A percentile compares a stretch with the other conserved stretches of the same genome.
These are phyloP conservation scores for Archips crataeganus DNA, from an alignment of 2,888 invertebrate genomes.

Conservation along the genomic window DNA sequence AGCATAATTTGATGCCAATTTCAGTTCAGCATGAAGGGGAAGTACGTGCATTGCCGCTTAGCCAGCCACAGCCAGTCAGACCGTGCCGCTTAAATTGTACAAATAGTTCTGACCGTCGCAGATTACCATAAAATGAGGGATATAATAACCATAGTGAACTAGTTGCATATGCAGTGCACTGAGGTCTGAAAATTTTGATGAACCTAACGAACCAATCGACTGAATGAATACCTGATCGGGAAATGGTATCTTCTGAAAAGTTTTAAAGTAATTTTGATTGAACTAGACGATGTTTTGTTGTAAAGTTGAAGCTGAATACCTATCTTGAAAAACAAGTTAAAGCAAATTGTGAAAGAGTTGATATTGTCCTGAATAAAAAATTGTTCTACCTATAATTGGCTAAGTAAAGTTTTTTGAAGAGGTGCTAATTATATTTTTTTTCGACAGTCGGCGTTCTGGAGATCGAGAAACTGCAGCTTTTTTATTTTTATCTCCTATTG, in stretches of 20 bases:
- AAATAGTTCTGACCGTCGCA: constrained; percentile 56
- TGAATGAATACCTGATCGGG: background rate
- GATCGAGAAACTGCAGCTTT: too few relatives aligned
- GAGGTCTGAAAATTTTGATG: background rate
- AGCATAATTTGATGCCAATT: constrained; percentile 29
- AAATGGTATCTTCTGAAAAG: background rate
- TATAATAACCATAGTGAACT: constrained; percentile 4
- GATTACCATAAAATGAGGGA: constrained; percentile 67
- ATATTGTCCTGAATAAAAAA: too few relatives aligned
- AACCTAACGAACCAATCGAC: background rate
- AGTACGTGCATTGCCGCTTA: constrained; percentile 9
- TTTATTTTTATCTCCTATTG: too few relatives aligned
- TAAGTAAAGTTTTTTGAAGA: too few relatives aligned
- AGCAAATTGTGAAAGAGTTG: too few relatives aligned
- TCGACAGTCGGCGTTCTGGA: too few relatives aligned
- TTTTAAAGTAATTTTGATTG: background rate
- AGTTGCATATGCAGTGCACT: background rate
- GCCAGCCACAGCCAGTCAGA: constrained; percentile 34
- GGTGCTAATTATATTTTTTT: too few relatives aligned
- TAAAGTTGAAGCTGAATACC: too few relatives aligned
- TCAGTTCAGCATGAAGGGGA: constrained; percentile 15
- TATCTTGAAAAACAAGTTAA: too few relatives aligned
- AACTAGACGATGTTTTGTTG: too few relatives aligned
- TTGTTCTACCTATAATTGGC: too few relatives aligned
- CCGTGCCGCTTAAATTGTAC: constrained; percentile 54